phyloP scores from a whole-genome alignment of 1,140 invertebrate genomes.

The Globodera ellingtonae region DNA sequence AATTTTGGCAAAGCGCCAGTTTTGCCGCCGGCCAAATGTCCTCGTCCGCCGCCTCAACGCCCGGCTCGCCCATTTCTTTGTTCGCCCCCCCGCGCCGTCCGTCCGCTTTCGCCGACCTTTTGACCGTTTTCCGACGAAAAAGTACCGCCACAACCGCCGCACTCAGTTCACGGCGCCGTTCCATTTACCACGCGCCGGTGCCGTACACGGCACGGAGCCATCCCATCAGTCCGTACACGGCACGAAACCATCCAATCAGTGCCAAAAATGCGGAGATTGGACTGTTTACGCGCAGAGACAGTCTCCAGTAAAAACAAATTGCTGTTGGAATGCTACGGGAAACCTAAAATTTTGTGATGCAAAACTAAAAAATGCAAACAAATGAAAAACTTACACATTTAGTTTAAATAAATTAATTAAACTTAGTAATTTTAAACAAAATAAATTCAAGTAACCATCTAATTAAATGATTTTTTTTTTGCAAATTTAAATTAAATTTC shows the following conservation, averaged over 20 bases:
- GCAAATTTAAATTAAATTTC: not conserved
- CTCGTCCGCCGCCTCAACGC: not conserved
- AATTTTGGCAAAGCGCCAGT: not conserved
- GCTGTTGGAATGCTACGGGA: not conserved
- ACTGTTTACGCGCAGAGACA: constrained; percentile 22
- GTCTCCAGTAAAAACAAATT: constrained; percentile 12
- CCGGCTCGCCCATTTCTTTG: not conserved
- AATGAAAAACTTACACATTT: not conserved
- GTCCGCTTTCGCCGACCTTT: constrained; percentile 59
- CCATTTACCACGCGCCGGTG: constrained; percentile 37
- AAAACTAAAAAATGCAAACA: not conserved
- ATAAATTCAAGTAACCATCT: too few species aligned
- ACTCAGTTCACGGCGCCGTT: constrained; percentile 27
- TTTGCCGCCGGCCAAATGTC: not conserved
- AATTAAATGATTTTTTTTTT: not conserved
- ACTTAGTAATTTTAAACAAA: too few species aligned
- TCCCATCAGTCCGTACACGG: not conserved
- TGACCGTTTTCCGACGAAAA: constrained; percentile 64
- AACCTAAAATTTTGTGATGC: not conserved
- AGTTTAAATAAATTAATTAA: too few species aligned
- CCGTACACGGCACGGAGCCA: not conserved
- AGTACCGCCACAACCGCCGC: constrained; percentile 33
- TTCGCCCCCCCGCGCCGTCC: constrained; percentile 39
- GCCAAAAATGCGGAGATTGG: constrained; percentile 3
- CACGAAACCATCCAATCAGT: not conserved